phyloP scores from a whole-genome alignment of 2,113 vertebrate genomes.

The Phaetusa simplex region DNA sequence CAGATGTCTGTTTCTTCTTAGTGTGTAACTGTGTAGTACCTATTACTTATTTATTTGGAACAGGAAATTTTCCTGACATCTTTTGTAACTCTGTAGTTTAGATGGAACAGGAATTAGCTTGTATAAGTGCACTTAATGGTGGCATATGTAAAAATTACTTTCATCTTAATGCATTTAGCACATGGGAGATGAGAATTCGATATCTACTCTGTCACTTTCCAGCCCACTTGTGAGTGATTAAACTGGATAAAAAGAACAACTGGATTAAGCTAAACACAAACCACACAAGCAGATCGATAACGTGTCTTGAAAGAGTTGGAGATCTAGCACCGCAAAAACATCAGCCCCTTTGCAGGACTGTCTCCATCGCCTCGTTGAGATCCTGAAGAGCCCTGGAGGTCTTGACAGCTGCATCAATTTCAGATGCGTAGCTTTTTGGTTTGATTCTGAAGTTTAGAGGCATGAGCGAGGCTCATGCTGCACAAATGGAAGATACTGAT shows the following conservation, averaged over 20 bases:
- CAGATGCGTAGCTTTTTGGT: not conserved
- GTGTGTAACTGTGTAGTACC: not conserved
- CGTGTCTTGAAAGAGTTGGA: not conserved
- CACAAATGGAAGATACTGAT: not conserved
- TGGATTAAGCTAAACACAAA: not conserved
- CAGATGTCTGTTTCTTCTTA: not conserved
- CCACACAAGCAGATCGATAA: not conserved
- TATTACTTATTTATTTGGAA: not conserved
- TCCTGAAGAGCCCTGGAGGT: not conserved
- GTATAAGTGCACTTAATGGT: not conserved
- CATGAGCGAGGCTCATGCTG: not conserved
- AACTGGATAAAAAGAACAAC: not conserved
- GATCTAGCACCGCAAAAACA: not conserved
- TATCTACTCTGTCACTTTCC: not conserved
- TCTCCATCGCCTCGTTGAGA: not conserved
- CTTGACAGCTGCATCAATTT: not conserved
- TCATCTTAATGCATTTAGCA: constrained; percentile 29
- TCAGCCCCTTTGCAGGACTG: not conserved
- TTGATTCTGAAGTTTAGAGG: not conserved
- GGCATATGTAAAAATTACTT: constrained; percentile 39
- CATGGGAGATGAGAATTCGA: not conserved
- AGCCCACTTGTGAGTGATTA: constrained; percentile 12
- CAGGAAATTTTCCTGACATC: not conserved
- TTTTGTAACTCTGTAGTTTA: not conserved
- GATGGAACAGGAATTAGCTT: not conserved